Conservation (phyloP, 2,888 invertebrate species). For the Tetragnatha montana region DNA sequence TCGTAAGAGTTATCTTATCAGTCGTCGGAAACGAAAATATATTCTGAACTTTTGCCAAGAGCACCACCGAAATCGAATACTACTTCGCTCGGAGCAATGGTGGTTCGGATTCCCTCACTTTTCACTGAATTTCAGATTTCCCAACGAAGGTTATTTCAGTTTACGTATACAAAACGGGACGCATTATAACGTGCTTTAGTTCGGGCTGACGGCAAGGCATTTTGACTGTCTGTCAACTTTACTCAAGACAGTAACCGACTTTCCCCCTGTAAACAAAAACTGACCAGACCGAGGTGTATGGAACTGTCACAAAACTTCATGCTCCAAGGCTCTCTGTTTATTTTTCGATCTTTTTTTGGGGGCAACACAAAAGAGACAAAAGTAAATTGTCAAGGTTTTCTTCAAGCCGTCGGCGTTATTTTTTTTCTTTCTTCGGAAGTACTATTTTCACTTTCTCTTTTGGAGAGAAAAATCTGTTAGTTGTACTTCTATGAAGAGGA, state of each 20-base stretch:
- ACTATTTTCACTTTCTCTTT: not conserved
- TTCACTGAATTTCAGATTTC: not conserved
- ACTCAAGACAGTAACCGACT: conserved; percentile 27
- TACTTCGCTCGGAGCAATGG: not conserved
- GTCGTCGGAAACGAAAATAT: not conserved
- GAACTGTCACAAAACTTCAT: conserved; percentile 16
- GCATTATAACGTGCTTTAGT: not conserved
- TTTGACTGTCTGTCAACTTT: conserved; percentile 29
- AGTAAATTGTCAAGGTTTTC: conserved; percentile 47
- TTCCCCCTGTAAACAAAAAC: conserved; percentile 24
- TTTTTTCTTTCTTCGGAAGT: not conserved
- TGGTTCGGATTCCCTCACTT: not conserved
- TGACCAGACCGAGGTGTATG: conserved; percentile 26
- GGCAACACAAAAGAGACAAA: conserved; percentile 29
- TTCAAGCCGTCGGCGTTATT: not conserved
- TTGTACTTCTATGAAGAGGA: not conserved
- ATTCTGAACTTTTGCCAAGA: not conserved
- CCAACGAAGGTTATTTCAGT: not conserved
- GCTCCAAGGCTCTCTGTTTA: conserved; percentile 22
- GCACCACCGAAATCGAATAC: not conserved
- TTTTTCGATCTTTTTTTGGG: conserved; percentile 22
- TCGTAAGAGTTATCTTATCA: not conserved
- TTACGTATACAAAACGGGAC: not conserved
- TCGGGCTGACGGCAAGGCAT: not conserved
- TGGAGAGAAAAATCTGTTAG: not conserved